Evolutionary conservation across 1,140 invertebrate genomes (phyloP).

Genomic region (Diorhabda sublineata): DNA sequence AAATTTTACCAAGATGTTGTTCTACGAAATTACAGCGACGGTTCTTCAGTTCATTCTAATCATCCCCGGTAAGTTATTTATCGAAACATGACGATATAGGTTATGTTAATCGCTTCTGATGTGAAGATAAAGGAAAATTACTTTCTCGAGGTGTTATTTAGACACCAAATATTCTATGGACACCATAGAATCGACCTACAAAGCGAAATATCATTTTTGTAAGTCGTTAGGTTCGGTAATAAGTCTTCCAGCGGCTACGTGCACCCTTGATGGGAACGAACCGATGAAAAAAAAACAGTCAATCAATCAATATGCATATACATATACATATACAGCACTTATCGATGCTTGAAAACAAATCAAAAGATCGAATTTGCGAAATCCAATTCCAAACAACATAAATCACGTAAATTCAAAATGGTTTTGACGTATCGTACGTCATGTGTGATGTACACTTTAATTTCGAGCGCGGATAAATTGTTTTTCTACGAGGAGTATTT

Average conservation of each 20-base stretch:
- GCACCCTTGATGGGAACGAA: neutral
- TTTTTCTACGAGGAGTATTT: neutral
- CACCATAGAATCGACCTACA: no score
- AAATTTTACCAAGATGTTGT: conserved; percentile 3
- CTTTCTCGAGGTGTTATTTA: no score
- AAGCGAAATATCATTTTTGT: no score
- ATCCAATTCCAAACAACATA: conserved; percentile 41
- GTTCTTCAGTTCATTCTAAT: neutral
- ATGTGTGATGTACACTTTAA: conserved; percentile 33
- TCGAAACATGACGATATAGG: no score
- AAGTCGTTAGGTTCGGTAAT: no score
- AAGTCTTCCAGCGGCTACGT: no score
- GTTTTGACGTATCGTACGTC: conserved; percentile 35
- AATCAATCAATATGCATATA: conserved; percentile 3
- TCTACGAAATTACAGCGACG: neutral
- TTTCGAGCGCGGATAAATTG: conserved; percentile 21
- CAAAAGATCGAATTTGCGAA: conserved; percentile 36
- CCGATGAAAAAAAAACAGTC: neutral
- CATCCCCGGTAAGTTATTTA: neutral
- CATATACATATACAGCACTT: conserved; percentile 26
- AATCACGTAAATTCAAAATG: conserved; percentile 38
- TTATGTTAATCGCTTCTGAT: no score
- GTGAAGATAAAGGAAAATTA: no score
- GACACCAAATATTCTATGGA: no score
- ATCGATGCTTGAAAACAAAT: conserved; percentile 34